Evolutionary conservation across 2,113 vertebrate genomes (phyloP).

Genomic region (Sorex fumeus): DNA sequence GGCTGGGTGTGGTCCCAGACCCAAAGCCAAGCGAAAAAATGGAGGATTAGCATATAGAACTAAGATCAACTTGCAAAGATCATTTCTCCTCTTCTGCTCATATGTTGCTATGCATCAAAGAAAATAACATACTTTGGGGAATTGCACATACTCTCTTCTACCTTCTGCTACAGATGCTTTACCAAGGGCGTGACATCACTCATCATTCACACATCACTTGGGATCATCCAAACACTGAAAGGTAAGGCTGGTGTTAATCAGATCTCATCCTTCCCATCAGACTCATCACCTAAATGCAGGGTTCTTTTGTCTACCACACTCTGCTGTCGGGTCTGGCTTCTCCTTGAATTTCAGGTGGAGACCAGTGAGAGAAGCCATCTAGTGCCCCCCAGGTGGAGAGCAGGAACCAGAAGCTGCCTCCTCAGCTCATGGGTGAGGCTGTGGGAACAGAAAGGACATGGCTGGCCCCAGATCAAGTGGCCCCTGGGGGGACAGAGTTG

Average conservation of each 20-base stretch:
- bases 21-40: background rate
- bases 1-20: no score
- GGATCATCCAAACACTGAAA: background rate
- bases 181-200: accelerated
- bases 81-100: background rate
- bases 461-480: background rate
- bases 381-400: accelerated
- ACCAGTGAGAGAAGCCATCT: background rate
- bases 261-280: no score
- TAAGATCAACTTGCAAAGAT: background rate
- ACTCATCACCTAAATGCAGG: background rate
- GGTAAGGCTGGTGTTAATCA: background rate
- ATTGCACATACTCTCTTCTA: background rate
- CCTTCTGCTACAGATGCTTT: background rate
- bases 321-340: background rate
- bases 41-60: constrained; percentile 12
- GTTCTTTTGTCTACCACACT: background rate
- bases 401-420: background rate
- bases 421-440: background rate
- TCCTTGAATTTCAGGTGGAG: background rate
- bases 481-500: background rate
- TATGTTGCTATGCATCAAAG: background rate
- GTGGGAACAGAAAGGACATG: background rate
- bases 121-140: background rate
- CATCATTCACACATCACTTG: background rate